These are phyloP conservation scores for Trachymyrmex cornetzi DNA, from an alignment of 1,140 invertebrate species.

Conservation along the genomic window DNA sequence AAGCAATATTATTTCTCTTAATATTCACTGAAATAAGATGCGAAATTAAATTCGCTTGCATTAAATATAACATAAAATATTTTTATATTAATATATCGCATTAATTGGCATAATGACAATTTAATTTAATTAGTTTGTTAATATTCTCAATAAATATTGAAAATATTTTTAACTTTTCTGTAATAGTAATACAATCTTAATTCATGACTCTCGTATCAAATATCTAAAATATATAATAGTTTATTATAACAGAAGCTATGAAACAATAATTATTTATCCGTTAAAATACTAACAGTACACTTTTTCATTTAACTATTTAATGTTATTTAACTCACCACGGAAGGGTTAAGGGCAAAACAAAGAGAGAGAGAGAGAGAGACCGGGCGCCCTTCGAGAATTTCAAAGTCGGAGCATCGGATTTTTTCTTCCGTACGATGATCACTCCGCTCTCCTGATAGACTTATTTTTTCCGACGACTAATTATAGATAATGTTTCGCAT, in stretches of 20 bases:
- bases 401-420: slow-evolving; percentile 51
- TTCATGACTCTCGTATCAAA: background rate
- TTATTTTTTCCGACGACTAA: slow-evolving; percentile 51
- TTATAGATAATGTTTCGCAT: slow-evolving; percentile 48
- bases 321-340: slow-evolving; percentile 13
- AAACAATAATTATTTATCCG: background rate
- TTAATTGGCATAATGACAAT: background rate
- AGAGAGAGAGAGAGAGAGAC: background rate
- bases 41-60: background rate
- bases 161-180: background rate
- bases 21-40: background rate
- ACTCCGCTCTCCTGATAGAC: slow-evolving; percentile 9
- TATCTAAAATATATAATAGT: background rate
- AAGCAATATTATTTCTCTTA: background rate
- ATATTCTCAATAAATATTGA: background rate
- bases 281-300: background rate
- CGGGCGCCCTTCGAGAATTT: slow-evolving; percentile 41
- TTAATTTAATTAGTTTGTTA: background rate
- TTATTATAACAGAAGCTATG: background rate
- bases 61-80: background rate
- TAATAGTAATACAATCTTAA: background rate
- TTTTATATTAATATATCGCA: background rate
- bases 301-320: background rate
- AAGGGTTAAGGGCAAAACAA: slow-evolving; percentile 24
- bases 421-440: slow-evolving; percentile 24